Evolutionary conservation across 2,113 vertebrate genomes (phyloP), one percentile per base, ranked within the genome.

Genomic region (Myiozetetes cayanensis): DNA sequence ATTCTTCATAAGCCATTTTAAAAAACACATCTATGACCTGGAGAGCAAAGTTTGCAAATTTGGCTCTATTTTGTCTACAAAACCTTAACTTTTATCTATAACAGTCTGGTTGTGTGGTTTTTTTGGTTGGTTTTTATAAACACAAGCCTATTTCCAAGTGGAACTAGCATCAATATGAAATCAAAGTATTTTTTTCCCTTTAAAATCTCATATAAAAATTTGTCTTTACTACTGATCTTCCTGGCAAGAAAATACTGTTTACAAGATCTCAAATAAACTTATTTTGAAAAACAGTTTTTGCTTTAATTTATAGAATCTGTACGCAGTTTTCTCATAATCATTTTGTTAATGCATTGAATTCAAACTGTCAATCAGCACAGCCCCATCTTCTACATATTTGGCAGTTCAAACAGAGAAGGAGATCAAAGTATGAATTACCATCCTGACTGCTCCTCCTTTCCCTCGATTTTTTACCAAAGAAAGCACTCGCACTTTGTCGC

Each of bases 381-480:
- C 28, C 70, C 43, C 44, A 67, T 62, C 31, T 53, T 79, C 47
- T 89, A 37, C 25, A 17, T 52, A 71, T 58, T 39, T 70, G 61
- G 70, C 67, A 85, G n/a, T 39, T 96, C 35, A 90, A 53, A 92
- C 12, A 93, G 43, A 92, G 58, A 94, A 97, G 71, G 82, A 97
- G 83, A 78, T 55, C 46, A 95, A 96, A 97, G 63, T 28, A 61
- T 71, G 41, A 49, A 83, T 97, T 98, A 99, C 99, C 99, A 98
- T 99, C 81, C 97, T 98, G 72, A 99, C 97, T 43, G 99, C 99
- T 72, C 99, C 99, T 10, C 99, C 99, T 97, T 99, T 99, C 43
- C 99, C 99, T 76, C 98, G 97, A 96, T 99, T 99, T 97, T 98
- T 98, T 97, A 98, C 97, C 92, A 99, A 96, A 1, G 98, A 98